phyloP scores from a whole-genome alignment of 2,113 vertebrate genomes.

The Lagopus muta region DNA sequence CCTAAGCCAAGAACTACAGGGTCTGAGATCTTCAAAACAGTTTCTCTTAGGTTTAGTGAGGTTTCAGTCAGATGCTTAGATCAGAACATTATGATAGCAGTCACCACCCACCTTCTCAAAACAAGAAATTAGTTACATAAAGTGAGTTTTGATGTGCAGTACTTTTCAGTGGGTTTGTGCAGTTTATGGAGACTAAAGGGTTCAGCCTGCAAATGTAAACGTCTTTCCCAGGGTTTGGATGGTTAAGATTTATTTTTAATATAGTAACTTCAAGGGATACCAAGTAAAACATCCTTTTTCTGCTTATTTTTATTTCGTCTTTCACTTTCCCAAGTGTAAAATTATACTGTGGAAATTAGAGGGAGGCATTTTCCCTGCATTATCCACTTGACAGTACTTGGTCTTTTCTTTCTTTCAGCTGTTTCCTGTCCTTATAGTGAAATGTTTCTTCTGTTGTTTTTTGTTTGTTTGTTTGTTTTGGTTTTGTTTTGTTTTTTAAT shows the following conservation, averaged over 20 bases:
- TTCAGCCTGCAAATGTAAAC: neutral
- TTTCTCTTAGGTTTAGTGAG: neutral
- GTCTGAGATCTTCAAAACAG: neutral
- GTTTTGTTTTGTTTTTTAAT: neutral
- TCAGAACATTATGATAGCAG: neutral
- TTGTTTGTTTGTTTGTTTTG: neutral
- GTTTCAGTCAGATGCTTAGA: neutral
- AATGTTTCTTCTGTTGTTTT: neutral
- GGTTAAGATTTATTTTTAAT: neutral
- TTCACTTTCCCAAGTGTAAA: neutral
- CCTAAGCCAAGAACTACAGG: neutral
- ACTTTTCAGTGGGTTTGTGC: neutral
- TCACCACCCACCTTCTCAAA: neutral
- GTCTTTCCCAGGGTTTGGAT: neutral
- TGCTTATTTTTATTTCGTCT: slow-evolving; percentile 8
- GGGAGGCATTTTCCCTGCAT: neutral
- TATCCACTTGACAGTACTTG: neutral
- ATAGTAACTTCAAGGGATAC: neutral
- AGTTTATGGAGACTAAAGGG: neutral
- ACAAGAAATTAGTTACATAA: neutral
- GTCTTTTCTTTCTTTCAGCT: neutral
- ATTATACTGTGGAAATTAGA: neutral
- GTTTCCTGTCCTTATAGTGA: neutral
- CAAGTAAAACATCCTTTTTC: neutral
- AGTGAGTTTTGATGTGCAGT: neutral